Percentiles rank a stretch among this genome's conserved stretches.
These are phyloP conservation scores for Hyperoplus lanceolatus DNA, from an alignment of 2,797 vertebrate species.

Conservation along the genomic window DNA sequence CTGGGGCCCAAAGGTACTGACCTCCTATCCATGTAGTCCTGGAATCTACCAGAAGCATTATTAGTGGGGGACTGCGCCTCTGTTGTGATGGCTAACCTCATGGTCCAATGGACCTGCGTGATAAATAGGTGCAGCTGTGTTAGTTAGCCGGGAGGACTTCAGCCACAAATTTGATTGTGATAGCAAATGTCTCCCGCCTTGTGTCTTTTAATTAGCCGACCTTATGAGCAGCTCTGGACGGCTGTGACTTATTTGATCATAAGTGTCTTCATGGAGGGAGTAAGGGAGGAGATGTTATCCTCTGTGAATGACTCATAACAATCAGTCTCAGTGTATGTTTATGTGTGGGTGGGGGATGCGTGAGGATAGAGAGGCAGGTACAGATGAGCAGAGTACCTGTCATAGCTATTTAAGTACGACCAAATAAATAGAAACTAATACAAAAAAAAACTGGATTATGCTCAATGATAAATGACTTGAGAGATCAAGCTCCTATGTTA, in stretches of 20 bases:
- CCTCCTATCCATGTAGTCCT: conserved; percentile 59
- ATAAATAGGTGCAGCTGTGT: conserved; percentile 75
- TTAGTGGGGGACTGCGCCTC: conserved; percentile 70
- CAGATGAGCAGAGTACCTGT: conserved; percentile 11
- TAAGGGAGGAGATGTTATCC: conserved; percentile 54
- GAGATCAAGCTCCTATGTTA: neutral
- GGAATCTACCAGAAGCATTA: conserved; percentile 66
- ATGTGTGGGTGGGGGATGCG: neutral
- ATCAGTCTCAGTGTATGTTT: conserved; percentile 13
- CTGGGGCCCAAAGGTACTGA: conserved; percentile 61
- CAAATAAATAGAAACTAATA: conserved; percentile 1
- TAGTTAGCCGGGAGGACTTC: conserved; percentile 69
- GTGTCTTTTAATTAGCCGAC: conserved; percentile 70
- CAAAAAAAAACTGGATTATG: neutral
- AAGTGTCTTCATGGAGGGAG: conserved; percentile 38
- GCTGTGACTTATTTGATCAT: conserved; percentile 43
- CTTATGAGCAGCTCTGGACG: conserved; percentile 37
- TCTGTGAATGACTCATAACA: conserved; percentile 60
- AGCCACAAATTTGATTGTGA: conserved; percentile 70
- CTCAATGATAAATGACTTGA: neutral
- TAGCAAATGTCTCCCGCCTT: conserved; percentile 60
- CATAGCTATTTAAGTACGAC: neutral
- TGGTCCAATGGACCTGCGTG: conserved; percentile 60
- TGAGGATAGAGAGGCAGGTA: conserved; percentile 27
- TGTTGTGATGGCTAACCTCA: conserved; percentile 75